Conservation (phyloP, 1,140 invertebrate genomes). For the Diabrotica virgifera region DNA sequence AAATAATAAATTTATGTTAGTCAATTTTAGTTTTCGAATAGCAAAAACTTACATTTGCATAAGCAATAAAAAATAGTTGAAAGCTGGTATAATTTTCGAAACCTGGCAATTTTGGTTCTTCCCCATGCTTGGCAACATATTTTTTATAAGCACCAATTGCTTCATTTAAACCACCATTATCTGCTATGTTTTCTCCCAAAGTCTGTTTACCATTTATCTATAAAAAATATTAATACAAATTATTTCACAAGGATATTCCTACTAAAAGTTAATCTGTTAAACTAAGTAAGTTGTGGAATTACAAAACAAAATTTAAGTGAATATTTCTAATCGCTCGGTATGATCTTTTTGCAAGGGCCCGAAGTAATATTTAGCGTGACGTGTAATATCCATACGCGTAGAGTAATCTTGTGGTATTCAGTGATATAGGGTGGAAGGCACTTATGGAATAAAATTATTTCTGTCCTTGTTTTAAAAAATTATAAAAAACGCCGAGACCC, state of each 20-base stretch:
- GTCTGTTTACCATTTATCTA: conserved; percentile 78
- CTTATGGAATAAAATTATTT: no score
- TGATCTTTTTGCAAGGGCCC: no score
- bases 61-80: conserved; percentile 88
- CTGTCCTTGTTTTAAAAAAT: no score
- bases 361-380: no score
- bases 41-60: conserved; percentile 68
- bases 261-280: neutral
- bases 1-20: no score
- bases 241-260: neutral
- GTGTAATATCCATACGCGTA: no score
- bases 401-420: no score
- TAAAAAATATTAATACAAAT: conserved; percentile 16
- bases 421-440: no score
- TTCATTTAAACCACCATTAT: conserved; percentile 83
- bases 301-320: neutral
- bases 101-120: conserved; percentile 68
- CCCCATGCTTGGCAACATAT: conserved; percentile 57
- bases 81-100: conserved; percentile 71
- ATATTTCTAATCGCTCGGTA: no score
- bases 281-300: neutral
- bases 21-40: no score
- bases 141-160: conserved; percentile 71
- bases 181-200: conserved; percentile 86
- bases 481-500: no score